Evolutionary conservation across 2,797 vertebrate genomes (phyloP), one percentile per base, ranked within the genome.

Genomic region (Gastrophryne carolinensis): DNA sequence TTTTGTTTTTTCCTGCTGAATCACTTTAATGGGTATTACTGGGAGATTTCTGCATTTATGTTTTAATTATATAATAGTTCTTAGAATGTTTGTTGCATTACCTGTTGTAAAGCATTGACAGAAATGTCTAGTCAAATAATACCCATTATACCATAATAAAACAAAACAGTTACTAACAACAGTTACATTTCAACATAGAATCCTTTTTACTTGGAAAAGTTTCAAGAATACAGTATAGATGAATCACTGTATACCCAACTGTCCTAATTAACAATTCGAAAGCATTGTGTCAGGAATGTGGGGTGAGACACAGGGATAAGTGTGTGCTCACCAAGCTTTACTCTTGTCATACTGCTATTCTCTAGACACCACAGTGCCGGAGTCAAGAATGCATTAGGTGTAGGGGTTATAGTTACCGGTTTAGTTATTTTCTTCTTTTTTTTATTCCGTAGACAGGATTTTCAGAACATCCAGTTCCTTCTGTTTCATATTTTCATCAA

Each of bases 311-410:
- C 60, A 54, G 19, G 32, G 32, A 64, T 54, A n/a, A 41, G 41
- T 61, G 60, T 52, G 30, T 72, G 27, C 23, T 27, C 32, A 62
- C 37, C 57, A 61, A 27, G 56, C 44, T 61, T 60, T 23, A 72
- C 44, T 4, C 30, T 62, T n/a, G 32, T 35, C 70, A 41, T 29
- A 9, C 21, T 27, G 15, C 52, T 27, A 32, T 39, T 72, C 70
- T 50, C 57, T 23, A 62, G 70, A 44, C 63, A 64, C 21, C 35
- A 64, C 49, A 44, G n/a, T 44, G 24, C 49, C 23, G 64, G 26
- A 57, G 21, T 65, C 61, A 65, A 56, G 50, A 73, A 26, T n/a
- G 26, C 24, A 35, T 41, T 57, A 57, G 30, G 52, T 63, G 47
- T 53, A 63, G 70, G 58, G 52, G 47, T 62, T 72, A 62, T 32